A percentile compares a stretch with the other conserved stretches of the same genome.
Conservation (phyloP, 2,113 vertebrate genomes). For the Passer montanus region DNA sequence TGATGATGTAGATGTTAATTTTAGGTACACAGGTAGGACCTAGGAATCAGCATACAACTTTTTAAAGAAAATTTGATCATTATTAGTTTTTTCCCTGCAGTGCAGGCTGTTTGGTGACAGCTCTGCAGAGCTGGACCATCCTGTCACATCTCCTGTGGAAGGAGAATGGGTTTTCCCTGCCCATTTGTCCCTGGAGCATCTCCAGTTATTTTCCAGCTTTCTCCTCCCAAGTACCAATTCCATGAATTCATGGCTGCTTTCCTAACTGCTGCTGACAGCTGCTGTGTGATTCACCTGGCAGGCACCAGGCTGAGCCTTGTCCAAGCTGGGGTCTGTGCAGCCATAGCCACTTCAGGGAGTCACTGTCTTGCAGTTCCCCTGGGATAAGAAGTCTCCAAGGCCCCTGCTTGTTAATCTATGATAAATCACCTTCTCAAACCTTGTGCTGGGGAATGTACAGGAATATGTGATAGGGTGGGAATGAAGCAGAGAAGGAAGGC, state of each 20-base stretch:
- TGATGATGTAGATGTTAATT: background rate
- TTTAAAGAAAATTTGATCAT: background rate
- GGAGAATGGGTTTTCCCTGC: slow-evolving; percentile 27
- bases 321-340: background rate
- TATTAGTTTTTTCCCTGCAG: background rate
- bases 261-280: background rate
- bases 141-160: background rate
- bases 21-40: background rate
- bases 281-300: background rate
- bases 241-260: background rate
- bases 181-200: background rate
- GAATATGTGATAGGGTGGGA: accelerated
- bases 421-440: background rate
- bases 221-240: background rate
- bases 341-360: background rate
- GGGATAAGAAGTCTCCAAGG: background rate
- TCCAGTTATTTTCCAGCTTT: slow-evolving; percentile 25
- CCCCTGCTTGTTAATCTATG: background rate
- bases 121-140: background rate
- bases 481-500: background rate
- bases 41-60: background rate
- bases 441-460: background rate
- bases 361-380: background rate
- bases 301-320: background rate
- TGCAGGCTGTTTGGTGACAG: background rate